Conservation (phyloP, 2,888 invertebrate species). For the Athrips mouffetella region DNA sequence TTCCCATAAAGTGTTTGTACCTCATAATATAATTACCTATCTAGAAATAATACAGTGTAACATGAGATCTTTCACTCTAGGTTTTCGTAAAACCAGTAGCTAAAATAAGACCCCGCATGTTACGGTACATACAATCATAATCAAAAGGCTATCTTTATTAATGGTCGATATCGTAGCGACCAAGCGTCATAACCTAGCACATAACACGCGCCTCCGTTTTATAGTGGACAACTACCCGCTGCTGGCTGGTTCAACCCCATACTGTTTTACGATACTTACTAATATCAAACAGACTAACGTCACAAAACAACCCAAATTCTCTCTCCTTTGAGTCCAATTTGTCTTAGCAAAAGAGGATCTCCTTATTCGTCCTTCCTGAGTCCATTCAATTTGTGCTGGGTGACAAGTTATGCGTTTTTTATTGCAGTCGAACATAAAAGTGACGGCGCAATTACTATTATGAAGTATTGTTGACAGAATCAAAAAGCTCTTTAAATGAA, state of each 20-base stretch:
- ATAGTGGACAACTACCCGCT: conserved; percentile 20
- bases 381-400: conserved; percentile 66
- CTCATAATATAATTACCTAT: too few species aligned
- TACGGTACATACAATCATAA: not conserved
- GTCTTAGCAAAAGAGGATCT: conserved; percentile 17
- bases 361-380: conserved; percentile 40
- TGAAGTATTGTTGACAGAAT: conserved; percentile 42
- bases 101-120: too few species aligned
- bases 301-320: conserved; percentile 33
- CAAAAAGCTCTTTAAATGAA: conserved; percentile 6
- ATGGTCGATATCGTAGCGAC: not conserved
- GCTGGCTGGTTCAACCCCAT: conserved; percentile 40
- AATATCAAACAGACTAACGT: conserved; percentile 21
- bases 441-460: conserved; percentile 58
- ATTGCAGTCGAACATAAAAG: conserved; percentile 64
- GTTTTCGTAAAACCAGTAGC: too few species aligned
- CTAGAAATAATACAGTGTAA: too few species aligned
- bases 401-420: conserved; percentile 69
- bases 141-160: not conserved
- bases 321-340: conserved; percentile 30
- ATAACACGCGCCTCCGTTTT: conserved; percentile 28
- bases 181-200: conserved; percentile 24
- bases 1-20: too few species aligned
- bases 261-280: conserved; percentile 41
- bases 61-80: too few species aligned